Conservation (phyloP, 2,888 invertebrate species). For the Nineta flava region DNA sequence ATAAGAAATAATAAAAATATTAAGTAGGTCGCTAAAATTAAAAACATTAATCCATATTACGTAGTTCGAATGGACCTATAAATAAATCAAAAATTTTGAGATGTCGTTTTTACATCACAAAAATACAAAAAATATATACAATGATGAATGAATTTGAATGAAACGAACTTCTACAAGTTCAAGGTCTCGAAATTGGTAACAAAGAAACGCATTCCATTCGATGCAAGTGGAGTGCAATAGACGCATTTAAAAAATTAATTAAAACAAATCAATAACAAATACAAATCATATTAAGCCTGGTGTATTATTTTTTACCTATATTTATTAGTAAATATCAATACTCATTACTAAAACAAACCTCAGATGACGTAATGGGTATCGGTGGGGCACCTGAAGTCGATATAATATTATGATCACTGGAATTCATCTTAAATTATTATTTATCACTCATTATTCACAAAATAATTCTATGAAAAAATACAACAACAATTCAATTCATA, state of each 20-base stretch:
- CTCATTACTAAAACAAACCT: slow-evolving; percentile 25
- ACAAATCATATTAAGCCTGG: background rate
- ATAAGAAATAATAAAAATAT: no score
- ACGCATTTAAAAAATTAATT: background rate
- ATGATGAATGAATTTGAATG: no score
- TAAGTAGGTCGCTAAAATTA: no score
- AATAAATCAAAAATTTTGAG: no score
- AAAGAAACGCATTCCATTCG: background rate
- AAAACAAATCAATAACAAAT: background rate
- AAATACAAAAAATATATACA: no score
- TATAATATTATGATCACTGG: slow-evolving; percentile 33
- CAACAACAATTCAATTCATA: slow-evolving; percentile 3
- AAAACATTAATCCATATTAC: no score
- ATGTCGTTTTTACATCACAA: no score
- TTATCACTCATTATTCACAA: slow-evolving; percentile 18
- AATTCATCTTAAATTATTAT: slow-evolving; percentile 28
- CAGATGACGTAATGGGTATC: slow-evolving; percentile 33
- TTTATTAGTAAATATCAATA: background rate
- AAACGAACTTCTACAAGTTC: slow-evolving; percentile 1
- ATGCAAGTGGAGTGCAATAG: background rate
- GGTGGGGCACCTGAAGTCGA: slow-evolving; percentile 37
- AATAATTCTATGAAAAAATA: slow-evolving; percentile 10
- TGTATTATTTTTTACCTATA: no score
- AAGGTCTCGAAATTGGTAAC: background rate
- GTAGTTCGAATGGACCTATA: no score